A percentile compares a stretch with the other conserved stretches of the same genome.
Conservation (phyloP, 2,113 vertebrate genomes). For the Gorsachius goisagi region DNA sequence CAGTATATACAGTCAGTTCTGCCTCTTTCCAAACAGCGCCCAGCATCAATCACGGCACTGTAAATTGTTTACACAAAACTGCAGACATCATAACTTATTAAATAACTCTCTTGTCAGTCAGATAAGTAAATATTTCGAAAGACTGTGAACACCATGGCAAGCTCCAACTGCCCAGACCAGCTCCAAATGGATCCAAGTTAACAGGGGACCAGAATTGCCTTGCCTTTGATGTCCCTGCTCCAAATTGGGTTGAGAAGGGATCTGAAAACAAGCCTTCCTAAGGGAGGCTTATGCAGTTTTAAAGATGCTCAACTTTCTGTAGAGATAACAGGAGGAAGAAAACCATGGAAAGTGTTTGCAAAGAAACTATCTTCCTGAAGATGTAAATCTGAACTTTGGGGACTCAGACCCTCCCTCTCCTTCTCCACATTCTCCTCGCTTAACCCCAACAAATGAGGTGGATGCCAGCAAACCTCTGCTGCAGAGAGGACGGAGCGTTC, state of each 20-base stretch:
- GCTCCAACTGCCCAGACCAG: neutral
- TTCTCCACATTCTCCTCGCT: neutral
- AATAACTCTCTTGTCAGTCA: constrained; percentile 25
- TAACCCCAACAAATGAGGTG: neutral
- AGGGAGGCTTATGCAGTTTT: neutral
- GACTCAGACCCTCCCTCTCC: neutral
- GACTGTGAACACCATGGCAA: neutral
- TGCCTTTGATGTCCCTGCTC: constrained; percentile 7
- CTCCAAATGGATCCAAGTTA: neutral
- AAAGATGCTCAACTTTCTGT: neutral
- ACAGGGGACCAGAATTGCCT: neutral
- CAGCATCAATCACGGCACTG: constrained; percentile 19
- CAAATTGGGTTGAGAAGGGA: neutral
- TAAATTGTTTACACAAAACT: constrained; percentile 49
- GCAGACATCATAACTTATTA: constrained; percentile 44
- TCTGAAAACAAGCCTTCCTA: neutral
- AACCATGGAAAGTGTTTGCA: neutral
- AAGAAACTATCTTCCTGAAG: neutral
- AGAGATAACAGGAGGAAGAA: neutral
- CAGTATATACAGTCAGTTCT: neutral
- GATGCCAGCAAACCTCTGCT: neutral
- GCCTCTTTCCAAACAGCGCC: neutral
- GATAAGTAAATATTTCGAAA: constrained; percentile 54
- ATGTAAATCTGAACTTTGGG: neutral
- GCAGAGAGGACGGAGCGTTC: neutral